Evolutionary conservation across 2,113 vertebrate genomes (phyloP).

Genomic region (Rattus rattus): DNA sequence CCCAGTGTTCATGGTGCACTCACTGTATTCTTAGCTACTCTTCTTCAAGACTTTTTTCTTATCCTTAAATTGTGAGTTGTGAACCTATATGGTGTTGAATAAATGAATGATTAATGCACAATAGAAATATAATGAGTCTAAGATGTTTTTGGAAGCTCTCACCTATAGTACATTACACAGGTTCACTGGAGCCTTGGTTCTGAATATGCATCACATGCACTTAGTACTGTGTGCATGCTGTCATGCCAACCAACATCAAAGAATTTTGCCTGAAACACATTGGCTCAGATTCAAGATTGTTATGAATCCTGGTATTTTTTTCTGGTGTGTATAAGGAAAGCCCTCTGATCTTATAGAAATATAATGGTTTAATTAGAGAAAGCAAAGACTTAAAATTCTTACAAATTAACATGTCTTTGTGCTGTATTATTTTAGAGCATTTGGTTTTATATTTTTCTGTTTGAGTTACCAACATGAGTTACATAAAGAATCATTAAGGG

Average conservation of each 20-base stretch:
- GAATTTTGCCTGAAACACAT: not conserved
- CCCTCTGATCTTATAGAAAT: not conserved
- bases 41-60: constrained; percentile 28
- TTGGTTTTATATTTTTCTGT: not conserved
- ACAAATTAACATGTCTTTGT: not conserved
- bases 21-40: constrained; percentile 7
- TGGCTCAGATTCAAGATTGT: not conserved
- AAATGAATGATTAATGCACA: not conserved
- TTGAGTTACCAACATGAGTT: not conserved
- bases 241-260: not conserved
- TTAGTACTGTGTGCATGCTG: not conserved
- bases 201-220: not conserved
- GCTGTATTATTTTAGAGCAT: not conserved
- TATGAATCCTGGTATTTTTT: not conserved
- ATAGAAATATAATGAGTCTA: not conserved
- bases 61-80: not conserved
- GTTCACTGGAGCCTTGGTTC: not conserved
- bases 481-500: not conserved
- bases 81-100: not conserved
- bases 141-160: not conserved
- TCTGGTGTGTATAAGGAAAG: not conserved
- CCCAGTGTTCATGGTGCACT: not conserved
- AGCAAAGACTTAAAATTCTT: not conserved
- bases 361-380: not conserved
- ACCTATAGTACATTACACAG: not conserved